phyloP scores from a whole-genome alignment of 2,113 vertebrate genomes.

The Scomber colias region DNA sequence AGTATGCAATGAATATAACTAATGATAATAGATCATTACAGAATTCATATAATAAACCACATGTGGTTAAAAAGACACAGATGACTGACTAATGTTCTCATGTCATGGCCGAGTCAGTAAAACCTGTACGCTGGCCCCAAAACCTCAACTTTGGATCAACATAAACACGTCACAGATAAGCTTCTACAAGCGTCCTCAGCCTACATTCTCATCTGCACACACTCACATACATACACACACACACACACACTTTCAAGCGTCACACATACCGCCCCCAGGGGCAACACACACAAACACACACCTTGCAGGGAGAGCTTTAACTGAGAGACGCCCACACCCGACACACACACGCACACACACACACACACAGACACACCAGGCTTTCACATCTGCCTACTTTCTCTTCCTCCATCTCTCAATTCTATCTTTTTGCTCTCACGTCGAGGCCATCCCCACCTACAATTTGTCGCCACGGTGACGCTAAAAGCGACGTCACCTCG shows the following conservation, averaged over 20 bases:
- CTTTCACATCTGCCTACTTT: conserved; percentile 77
- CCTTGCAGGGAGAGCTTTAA: conserved; percentile 27
- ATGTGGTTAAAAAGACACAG: neutral
- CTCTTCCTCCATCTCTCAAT: conserved; percentile 61
- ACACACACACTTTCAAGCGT: conserved; percentile 10
- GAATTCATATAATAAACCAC: neutral
- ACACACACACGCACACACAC: conserved; percentile 38
- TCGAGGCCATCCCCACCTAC: conserved; percentile 70
- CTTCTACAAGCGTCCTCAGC: conserved; percentile 24
- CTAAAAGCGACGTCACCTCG: conserved; percentile 64
- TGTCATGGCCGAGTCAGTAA: neutral
- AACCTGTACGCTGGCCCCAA: conserved; percentile 38
- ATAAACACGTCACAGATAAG: conserved; percentile 45
- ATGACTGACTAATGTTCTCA: neutral
- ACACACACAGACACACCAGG: conserved; percentile 27
- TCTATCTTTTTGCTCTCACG: conserved; percentile 52
- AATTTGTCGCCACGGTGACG: conserved; percentile 57
- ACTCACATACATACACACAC: conserved; percentile 2
- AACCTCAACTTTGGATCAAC: conserved; percentile 56
- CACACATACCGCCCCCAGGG: conserved; percentile 49
- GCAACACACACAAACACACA: conserved; percentile 46
- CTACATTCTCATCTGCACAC: conserved; percentile 45
- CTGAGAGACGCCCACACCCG: conserved; percentile 59
- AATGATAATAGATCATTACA: neutral
- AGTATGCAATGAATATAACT: neutral